phyloP scores from a whole-genome alignment of 2,113 vertebrate genomes.

The Vicugna pacos region DNA sequence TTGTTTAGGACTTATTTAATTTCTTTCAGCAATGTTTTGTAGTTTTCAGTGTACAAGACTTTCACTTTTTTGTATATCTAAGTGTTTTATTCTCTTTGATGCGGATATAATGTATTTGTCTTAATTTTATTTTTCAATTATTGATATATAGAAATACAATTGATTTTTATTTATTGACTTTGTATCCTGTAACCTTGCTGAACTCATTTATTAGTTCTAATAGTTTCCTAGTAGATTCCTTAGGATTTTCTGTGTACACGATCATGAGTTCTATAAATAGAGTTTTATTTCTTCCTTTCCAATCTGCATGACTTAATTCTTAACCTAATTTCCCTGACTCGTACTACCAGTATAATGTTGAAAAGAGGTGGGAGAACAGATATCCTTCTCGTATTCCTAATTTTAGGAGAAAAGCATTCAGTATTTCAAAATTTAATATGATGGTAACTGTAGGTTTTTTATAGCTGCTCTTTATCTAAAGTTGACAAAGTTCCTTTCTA shows the following conservation, averaged over 20 bases:
- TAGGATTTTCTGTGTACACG: not conserved
- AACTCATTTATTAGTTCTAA: constrained; percentile 28
- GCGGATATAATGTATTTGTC: not conserved
- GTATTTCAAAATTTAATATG: not conserved
- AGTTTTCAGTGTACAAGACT: not conserved
- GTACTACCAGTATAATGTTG: not conserved
- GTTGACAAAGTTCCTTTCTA: not conserved
- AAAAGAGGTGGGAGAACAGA: not conserved
- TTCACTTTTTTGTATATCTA: not conserved
- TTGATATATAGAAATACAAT: not conserved
- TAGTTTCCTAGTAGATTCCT: not conserved
- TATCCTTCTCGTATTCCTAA: not conserved
- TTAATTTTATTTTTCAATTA: not conserved
- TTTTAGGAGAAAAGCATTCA: not conserved
- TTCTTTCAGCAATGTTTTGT: not conserved
- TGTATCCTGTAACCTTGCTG: not conserved
- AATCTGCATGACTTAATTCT: not conserved
- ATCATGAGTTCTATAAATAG: not conserved
- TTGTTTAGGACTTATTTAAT: not conserved
- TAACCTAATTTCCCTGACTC: not conserved
- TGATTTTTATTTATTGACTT: not conserved
- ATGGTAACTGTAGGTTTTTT: not conserved
- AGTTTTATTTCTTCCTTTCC: not conserved
- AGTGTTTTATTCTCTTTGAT: constrained; percentile 16
- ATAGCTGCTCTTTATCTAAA: not conserved